Conservation (phyloP, 2,113 vertebrate species). For the Columbina picui region DNA sequence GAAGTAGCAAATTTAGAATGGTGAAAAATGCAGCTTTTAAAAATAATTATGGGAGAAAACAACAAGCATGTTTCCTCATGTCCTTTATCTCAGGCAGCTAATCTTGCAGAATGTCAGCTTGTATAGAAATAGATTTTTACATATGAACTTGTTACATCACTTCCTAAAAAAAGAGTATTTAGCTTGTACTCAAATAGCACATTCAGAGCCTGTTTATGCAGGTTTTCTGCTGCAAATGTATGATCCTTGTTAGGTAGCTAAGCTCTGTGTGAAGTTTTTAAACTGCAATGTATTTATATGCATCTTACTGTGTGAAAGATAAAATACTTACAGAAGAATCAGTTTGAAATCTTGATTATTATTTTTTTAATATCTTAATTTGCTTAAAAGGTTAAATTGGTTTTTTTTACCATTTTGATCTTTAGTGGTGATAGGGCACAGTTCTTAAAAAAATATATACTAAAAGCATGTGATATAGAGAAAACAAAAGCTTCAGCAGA, state of each 20-base stretch:
- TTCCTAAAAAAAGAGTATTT: constrained; percentile 64
- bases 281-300: neutral
- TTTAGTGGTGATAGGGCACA: neutral
- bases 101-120: constrained; percentile 61
- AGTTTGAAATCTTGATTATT: neutral
- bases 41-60: constrained; percentile 43
- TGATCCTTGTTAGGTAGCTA: constrained; percentile 6
- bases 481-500: neutral
- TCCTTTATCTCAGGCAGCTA: constrained; percentile 58
- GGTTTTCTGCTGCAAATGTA: constrained; percentile 46
- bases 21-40: constrained; percentile 37
- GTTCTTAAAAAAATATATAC: neutral
- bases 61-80: constrained; percentile 58
- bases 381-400: neutral
- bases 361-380: neutral
- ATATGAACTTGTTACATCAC: constrained; percentile 71
- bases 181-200: constrained; percentile 52
- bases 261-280: neutral
- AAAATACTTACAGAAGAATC: neutral
- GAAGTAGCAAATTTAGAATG: constrained; percentile 19
- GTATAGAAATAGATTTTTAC: constrained; percentile 69
- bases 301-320: neutral
- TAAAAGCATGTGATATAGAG: neutral
- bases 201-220: constrained; percentile 36
- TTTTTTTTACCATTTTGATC: neutral